phyloP scores from a whole-genome alignment of 2,797 vertebrate species.

The Cercopithecus hamlyni region DNA sequence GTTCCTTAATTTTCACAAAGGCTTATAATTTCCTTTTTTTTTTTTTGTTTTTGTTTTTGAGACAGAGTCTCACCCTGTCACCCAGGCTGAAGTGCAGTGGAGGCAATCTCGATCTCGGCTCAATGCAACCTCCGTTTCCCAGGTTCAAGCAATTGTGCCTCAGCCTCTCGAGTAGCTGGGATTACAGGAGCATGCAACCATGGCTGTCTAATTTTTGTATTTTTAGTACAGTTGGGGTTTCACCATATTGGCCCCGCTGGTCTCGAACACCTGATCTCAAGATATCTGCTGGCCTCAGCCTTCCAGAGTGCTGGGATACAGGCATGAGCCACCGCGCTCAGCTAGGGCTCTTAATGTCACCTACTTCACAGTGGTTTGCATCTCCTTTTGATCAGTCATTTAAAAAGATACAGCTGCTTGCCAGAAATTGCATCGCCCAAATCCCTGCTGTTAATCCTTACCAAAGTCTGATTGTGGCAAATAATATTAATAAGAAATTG shows the following conservation, averaged over 20 bases:
- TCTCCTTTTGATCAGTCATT: background rate
- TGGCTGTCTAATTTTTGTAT: background rate
- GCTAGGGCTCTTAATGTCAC: background rate
- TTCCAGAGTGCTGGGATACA: background rate
- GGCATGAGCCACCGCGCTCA: background rate
- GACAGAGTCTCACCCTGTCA: background rate
- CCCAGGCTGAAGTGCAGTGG: background rate
- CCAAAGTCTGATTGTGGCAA: background rate
- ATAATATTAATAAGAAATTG: background rate
- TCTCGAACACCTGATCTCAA: background rate
- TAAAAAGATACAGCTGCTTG: background rate
- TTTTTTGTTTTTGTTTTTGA: no score
- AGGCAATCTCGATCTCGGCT: rapidly evolving
- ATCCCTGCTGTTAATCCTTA: background rate
- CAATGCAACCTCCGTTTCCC: background rate
- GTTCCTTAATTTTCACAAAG: conserved; percentile 1
- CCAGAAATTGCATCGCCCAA: background rate
- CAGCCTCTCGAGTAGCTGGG: background rate
- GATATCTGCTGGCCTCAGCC: background rate
- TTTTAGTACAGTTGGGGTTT: background rate
- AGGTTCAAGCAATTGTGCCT: background rate
- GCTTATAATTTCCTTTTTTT: background rate
- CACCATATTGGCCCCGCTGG: background rate
- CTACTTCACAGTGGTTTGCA: background rate
- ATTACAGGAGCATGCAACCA: background rate